phyloP scores from a whole-genome alignment of 2,113 vertebrate genomes.

The Apodemus sylvaticus region DNA sequence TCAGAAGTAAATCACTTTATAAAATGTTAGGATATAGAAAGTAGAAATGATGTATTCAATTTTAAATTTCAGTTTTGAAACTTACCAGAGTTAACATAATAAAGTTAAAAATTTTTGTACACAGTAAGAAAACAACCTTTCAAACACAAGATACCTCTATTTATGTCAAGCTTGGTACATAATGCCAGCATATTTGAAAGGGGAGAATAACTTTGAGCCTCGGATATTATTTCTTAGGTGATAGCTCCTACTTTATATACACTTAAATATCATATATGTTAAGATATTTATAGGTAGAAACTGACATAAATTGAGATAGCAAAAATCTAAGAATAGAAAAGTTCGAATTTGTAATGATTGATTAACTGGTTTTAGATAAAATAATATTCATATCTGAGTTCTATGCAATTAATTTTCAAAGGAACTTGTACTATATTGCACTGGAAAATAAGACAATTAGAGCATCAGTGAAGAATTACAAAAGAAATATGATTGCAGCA shows the following conservation, averaged over 20 bases:
- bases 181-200: too few relatives aligned
- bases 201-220: conserved; percentile 33
- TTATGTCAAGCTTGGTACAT: conserved; percentile 10
- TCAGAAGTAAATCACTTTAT: not conserved
- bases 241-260: conserved; percentile 38
- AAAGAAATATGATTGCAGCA: conserved; percentile 77
- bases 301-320: not conserved
- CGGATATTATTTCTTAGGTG: conserved; percentile 22
- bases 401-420: conserved; percentile 62
- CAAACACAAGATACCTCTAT: not conserved
- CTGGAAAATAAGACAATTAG: conserved; percentile 66
- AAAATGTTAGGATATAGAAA: not conserved
- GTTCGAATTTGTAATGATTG: conserved; percentile 36
- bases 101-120: conserved; percentile 33
- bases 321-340: conserved; percentile 33
- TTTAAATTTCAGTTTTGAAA: conserved; percentile 30
- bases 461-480: conserved; percentile 80
- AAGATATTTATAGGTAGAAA: conserved; percentile 27
- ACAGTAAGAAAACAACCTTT: conserved; percentile 31
- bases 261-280: not conserved
- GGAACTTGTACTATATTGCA: conserved; percentile 73
- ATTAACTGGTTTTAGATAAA: conserved; percentile 58
- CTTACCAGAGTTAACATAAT: not conserved
- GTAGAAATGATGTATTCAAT: not conserved
- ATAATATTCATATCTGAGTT: conserved; percentile 64